Percentiles rank a stretch among this genome's conserved stretches.
phyloP scores from a whole-genome alignment of 2,888 invertebrate species.

The Epirrhoe alternata region DNA sequence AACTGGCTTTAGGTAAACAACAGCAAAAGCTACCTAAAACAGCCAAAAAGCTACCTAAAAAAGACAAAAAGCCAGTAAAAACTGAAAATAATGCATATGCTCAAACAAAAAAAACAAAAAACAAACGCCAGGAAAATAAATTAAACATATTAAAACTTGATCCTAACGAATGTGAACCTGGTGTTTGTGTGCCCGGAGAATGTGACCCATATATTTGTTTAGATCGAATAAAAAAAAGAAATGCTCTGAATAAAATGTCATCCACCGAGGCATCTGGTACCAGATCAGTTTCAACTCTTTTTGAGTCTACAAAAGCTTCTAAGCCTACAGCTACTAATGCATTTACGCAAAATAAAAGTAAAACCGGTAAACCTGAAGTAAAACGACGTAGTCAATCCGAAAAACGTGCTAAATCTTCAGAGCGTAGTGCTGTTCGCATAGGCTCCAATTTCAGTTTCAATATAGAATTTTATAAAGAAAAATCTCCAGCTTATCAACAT shows the following conservation, averaged over 20 bases:
- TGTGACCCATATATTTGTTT: conserved; percentile 55
- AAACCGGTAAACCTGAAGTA: conserved; percentile 3
- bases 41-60: conserved; percentile 1
- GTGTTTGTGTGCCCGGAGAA: conserved; percentile 53
- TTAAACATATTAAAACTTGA: conserved; percentile 30
- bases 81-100: conserved; percentile 3
- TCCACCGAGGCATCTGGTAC: conserved; percentile 27
- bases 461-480: conserved; percentile 35
- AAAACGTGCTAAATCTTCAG: conserved; percentile 4
- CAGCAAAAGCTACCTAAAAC: conserved; percentile 7
- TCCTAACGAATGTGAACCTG: conserved; percentile 48
- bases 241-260: conserved; percentile 23
- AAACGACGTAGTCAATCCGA: conserved; percentile 10
- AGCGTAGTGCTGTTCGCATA: conserved; percentile 33
- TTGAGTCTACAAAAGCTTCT: conserved; percentile 6
- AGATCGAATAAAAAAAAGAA: conserved; percentile 50
- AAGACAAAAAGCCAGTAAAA: neutral
- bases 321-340: conserved; percentile 10
- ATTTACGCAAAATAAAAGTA: conserved; percentile 6
- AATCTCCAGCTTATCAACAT: conserved; percentile 38
- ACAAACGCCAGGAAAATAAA: conserved; percentile 37
- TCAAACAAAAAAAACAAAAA: conserved; percentile 24
- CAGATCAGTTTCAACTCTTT: conserved; percentile 16
- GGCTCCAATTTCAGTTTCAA: conserved; percentile 24
- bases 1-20: conserved; percentile 5